Evolutionary conservation across 1,140 invertebrate species (phyloP).

Genomic region (Alviniconcha marisindica): DNA sequence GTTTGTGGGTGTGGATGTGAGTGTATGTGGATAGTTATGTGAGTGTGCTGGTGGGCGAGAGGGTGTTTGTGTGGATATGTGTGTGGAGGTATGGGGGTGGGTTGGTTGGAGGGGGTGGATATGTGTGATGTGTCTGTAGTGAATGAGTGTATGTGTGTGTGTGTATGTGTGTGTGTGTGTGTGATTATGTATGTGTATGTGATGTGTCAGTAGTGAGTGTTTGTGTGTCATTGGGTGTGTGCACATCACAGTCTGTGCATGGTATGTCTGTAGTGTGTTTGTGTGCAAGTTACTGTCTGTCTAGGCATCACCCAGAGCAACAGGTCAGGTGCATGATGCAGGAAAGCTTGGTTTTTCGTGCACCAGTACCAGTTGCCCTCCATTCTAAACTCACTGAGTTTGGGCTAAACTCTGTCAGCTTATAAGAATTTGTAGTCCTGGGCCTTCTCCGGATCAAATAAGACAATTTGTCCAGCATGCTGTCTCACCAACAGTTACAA

Average conservation of each 20-base stretch:
- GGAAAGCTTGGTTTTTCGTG: neutral
- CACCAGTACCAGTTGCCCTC: neutral
- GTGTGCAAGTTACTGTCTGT: too few species aligned
- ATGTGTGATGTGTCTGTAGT: constrained; percentile 39
- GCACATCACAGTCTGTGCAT: too few species aligned
- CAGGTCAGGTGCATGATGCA: neutral
- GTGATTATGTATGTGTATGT: neutral
- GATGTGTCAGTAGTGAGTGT: neutral
- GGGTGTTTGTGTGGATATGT: neutral
- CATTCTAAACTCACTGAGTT: neutral
- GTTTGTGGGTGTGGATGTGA: neutral
- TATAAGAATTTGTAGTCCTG: neutral
- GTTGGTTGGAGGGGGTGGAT: too few species aligned
- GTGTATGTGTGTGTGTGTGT: neutral
- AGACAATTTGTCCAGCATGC: too few species aligned
- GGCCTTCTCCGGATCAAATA: too few species aligned
- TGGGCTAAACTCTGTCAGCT: neutral
- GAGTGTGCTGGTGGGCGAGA: neutral
- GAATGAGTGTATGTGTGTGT: constrained; percentile 44
- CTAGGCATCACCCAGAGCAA: too few species aligned
- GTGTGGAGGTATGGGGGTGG: neutral
- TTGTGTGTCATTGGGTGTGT: neutral
- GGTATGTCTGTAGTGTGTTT: too few species aligned
- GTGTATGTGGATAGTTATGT: neutral
- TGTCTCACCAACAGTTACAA: too few species aligned